Base-by-base conservation (phyloP, 2,113 vertebrate species). In the Calyptomena viridis region DNA sequence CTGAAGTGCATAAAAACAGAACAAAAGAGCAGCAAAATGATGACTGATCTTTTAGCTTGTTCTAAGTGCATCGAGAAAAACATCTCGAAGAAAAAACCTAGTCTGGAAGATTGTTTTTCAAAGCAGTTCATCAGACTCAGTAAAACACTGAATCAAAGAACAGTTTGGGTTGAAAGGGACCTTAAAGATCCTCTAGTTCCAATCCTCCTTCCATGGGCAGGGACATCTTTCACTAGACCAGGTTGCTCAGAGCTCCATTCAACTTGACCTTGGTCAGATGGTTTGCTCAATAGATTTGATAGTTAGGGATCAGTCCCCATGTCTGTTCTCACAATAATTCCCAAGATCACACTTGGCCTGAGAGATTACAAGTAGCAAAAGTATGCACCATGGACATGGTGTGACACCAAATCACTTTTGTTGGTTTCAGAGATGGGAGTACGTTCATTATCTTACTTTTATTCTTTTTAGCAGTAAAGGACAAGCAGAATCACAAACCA, bases 1-100 rank as follows among this genome's bases (percentile, higher is more conserved):
- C 91, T 84, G 49, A 93, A 92, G 53, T 13, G 59, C n/a, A 81
- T 46, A 82, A 87, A 95, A 95, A 92, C 67, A 81, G 90, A 93
- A 95, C 83, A 93, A 78, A 89, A 58, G 84, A 93, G 84, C 59
- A 83, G 5, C 47, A 77, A 84, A 86, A 88, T 63, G 56, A 74
- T 86, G 77, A 96, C 77, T 79, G 90, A 94, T 95, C 86, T 63
- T 76, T 84, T 28, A 79, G 28, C 31, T 81, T 11, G 14, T 40
- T 93, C 85, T 71, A 74, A 64, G 14, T 18, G 37, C n/a, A 67
- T n/a, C 49, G 63, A 73, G 66, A 81, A 96, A 81, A 90, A 62
- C 9, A 91, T 64, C 40, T 92, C 68, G 7, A 74, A 64, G 24
- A 14, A 37, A 71, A 78, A 63, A 10, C 1, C n/a, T 72, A 37